Conservation (phyloP, 2,888 invertebrate species). For the Linnaemya vulpina region DNA sequence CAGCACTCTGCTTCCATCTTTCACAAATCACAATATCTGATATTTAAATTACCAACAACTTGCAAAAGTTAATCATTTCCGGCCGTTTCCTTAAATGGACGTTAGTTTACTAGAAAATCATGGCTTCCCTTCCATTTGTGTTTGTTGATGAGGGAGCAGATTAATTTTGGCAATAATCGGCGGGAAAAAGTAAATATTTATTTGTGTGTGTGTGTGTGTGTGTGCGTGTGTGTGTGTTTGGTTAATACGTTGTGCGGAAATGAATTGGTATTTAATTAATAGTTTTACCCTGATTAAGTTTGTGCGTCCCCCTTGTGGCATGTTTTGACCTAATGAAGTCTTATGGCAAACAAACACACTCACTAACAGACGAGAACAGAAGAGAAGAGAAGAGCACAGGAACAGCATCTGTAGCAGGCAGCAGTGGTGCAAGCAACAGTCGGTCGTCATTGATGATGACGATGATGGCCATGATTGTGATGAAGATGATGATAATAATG, state of each 20-base stretch:
- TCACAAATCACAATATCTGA: neutral
- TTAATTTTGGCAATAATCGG: slow-evolving; percentile 42
- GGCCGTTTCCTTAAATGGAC: neutral
- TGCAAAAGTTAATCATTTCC: slow-evolving; percentile 30
- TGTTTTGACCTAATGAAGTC: slow-evolving; percentile 81
- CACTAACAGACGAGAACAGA: too few species aligned
- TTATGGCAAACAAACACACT: slow-evolving; percentile 72
- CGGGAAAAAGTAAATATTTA: neutral
- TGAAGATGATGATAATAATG: slow-evolving; percentile 40
- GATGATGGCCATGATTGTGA: slow-evolving; percentile 34
- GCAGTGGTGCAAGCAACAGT: slow-evolving; percentile 65
- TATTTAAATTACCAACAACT: slow-evolving; percentile 14
- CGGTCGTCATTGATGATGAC: slow-evolving; percentile 33
- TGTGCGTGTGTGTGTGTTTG: slow-evolving; percentile 61
- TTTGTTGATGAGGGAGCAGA: slow-evolving; percentile 29
- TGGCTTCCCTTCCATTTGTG: slow-evolving; percentile 4
- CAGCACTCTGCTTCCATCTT: neutral
- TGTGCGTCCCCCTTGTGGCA: slow-evolving; percentile 73
- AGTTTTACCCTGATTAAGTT: slow-evolving; percentile 82
- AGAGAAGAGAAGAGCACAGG: too few species aligned
- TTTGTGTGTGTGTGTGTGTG: neutral
- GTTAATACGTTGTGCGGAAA: slow-evolving; percentile 78
- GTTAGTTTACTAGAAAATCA: slow-evolving; percentile 11
- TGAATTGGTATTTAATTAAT: slow-evolving; percentile 83
- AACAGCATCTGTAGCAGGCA: slow-evolving; percentile 9